These are phyloP conservation scores for Oxygymnocypris stewartii DNA, from an alignment of 2,113 vertebrate species.

Conservation along the genomic window DNA sequence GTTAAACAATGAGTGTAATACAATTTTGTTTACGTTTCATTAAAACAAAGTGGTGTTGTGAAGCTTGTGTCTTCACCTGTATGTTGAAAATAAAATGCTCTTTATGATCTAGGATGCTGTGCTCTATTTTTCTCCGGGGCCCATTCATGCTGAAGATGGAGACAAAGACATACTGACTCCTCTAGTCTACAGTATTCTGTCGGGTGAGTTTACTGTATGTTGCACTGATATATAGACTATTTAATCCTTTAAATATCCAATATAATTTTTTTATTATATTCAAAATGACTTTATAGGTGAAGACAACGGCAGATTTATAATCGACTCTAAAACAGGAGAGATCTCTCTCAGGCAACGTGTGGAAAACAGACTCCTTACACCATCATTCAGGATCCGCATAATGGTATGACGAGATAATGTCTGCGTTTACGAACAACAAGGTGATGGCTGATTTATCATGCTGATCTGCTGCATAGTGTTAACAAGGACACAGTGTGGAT, in stretches of 20 bases:
- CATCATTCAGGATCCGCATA: constrained; percentile 62
- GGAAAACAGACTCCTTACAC: constrained; percentile 41
- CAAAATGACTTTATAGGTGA: constrained; percentile 54
- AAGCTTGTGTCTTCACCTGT: not conserved
- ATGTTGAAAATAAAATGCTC: not conserved
- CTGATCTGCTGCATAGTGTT: not conserved
- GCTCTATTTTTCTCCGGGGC: constrained; percentile 74
- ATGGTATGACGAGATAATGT: constrained; percentile 63
- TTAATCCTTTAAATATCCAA: not conserved
- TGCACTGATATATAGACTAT: not conserved
- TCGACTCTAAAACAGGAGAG: constrained; percentile 67
- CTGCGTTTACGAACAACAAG: not conserved
- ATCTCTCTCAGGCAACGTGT: constrained; percentile 60
- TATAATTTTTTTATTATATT: not conserved
- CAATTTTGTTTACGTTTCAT: no score
- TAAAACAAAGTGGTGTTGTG: no score
- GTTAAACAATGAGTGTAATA: no score
- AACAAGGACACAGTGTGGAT: not conserved
- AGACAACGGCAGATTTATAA: constrained; percentile 65
- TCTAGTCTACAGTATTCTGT: constrained; percentile 71
- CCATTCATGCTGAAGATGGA: constrained; percentile 78
- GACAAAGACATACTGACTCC: constrained; percentile 71
- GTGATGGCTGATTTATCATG: not conserved
- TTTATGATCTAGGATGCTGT: constrained; percentile 54
- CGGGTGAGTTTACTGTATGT: constrained; percentile 64